phyloP scores from a whole-genome alignment of 2,888 invertebrate genomes.

The Mimachlamys varia region DNA sequence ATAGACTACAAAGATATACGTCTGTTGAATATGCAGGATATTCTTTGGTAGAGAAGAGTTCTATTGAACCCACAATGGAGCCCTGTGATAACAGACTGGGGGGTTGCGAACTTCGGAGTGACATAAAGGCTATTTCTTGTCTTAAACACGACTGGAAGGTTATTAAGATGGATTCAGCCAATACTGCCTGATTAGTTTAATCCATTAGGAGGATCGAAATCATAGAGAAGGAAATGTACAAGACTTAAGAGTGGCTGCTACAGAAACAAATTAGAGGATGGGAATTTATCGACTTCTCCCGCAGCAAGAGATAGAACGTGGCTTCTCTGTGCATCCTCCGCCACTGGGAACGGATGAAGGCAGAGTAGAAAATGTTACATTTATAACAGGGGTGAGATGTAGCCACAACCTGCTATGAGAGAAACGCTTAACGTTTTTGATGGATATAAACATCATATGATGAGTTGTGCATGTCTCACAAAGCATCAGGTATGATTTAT shows the following conservation, averaged over 20 bases:
- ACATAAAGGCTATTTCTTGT: slow-evolving; percentile 26
- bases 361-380: not conserved
- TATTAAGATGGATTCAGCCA: slow-evolving; percentile 22
- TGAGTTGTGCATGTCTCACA: not conserved
- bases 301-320: not conserved
- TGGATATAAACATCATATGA: not conserved
- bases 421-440: slow-evolving; percentile 21
- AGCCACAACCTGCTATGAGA: not conserved
- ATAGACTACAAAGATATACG: not conserved
- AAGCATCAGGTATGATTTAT: not conserved
- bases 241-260: slow-evolving; percentile 14
- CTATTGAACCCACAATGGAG: not conserved
- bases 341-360: slow-evolving; percentile 1
- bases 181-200: not conserved
- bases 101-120: not conserved
- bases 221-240: slow-evolving; percentile 31
- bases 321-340: not conserved
- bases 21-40: not conserved
- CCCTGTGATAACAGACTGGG: not conserved
- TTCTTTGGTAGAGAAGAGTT: not conserved
- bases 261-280: slow-evolving; percentile 36
- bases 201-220: slow-evolving; percentile 7
- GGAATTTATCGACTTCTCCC: not conserved
- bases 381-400: not conserved
- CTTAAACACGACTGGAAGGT: not conserved